phyloP scores from a whole-genome alignment of 2,113 vertebrate genomes.

The Alouatta palliata region DNA sequence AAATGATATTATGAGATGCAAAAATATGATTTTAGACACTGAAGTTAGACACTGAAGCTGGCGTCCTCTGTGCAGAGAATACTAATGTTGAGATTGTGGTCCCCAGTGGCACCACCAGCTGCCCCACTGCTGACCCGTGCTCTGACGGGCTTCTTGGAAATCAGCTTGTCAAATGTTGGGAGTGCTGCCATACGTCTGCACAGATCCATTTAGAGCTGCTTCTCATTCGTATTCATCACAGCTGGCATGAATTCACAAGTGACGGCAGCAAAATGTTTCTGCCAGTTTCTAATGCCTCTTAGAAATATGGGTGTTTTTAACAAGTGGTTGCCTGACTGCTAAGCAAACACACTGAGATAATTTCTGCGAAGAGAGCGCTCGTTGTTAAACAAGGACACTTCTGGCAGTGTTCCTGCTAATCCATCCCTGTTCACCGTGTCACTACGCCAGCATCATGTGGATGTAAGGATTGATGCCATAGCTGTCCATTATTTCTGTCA shows the following conservation, averaged over 20 bases:
- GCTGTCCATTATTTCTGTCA: background rate
- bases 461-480: fast-evolving
- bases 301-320: background rate
- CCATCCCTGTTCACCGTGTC: background rate
- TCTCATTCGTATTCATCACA: background rate
- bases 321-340: slow-evolving; percentile 29
- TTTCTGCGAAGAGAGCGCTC: background rate
- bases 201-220: background rate
- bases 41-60: background rate
- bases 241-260: background rate
- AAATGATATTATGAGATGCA: background rate
- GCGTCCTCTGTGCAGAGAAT: background rate
- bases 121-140: background rate
- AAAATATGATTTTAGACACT: background rate
- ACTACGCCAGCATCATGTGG: fast-evolving
- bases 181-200: fast-evolving
- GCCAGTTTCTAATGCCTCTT: background rate
- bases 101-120: background rate
- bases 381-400: background rate
- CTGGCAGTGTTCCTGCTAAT: background rate
- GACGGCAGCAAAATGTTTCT: background rate
- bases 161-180: background rate
- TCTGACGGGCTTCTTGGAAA: background rate
- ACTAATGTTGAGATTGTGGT: background rate
- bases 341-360: slow-evolving; percentile 10